Evolutionary conservation across 2,113 vertebrate genomes (phyloP).

Genomic region (Bos javanicus): DNA sequence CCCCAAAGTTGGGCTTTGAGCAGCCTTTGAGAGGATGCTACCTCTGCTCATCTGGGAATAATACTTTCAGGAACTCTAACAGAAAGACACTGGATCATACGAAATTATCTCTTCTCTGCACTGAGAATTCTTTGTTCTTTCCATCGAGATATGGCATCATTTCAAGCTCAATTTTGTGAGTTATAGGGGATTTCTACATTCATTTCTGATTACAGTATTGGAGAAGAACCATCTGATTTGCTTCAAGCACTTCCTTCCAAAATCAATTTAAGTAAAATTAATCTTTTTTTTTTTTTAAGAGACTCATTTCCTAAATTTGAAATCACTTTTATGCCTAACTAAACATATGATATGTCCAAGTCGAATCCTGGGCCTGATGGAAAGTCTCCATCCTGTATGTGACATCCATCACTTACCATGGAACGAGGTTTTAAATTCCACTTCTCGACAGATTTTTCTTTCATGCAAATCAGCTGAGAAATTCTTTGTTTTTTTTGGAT

Average conservation of each 20-base stretch:
- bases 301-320: background rate
- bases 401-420: background rate
- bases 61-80: background rate
- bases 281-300: background rate
- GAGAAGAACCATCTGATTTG: conserved; percentile 22
- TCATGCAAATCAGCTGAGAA: background rate
- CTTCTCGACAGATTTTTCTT: background rate
- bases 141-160: background rate
- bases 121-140: conserved; percentile 4
- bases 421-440: background rate
- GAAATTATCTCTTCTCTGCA: background rate
- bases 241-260: conserved; percentile 17
- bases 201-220: conserved; percentile 20
- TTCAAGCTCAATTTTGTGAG: conserved; percentile 17
- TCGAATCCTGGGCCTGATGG: background rate
- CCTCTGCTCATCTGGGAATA: background rate
- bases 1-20: background rate
- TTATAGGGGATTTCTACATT: background rate
- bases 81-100: background rate
- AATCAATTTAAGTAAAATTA: conserved; percentile 33
- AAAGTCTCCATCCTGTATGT: background rate
- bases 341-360: background rate
- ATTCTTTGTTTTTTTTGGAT: background rate
- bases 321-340: background rate
- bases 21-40: background rate